These are phyloP conservation scores for Asobara japonica DNA, from an alignment of 1,140 invertebrate genomes.

Conservation along the genomic window DNA sequence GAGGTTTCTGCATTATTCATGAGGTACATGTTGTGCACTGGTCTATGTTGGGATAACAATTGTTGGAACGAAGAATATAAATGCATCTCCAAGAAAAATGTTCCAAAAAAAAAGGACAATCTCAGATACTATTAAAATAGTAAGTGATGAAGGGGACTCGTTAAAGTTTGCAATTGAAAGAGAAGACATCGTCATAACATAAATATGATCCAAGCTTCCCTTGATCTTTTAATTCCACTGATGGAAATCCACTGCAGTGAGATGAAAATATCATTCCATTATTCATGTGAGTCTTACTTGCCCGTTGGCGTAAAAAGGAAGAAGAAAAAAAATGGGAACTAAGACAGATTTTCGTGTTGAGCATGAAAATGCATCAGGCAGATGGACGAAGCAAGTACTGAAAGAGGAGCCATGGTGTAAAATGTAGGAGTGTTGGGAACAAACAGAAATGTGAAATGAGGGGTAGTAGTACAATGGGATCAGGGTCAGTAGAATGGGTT, in stretches of 20 bases:
- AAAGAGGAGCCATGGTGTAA: not conserved
- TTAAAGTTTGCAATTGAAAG: not conserved
- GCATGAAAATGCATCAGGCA: not conserved
- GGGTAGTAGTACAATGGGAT: not conserved
- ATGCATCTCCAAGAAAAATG: not conserved
- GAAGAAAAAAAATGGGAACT: no score
- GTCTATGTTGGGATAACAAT: not conserved
- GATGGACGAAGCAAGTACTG: not conserved
- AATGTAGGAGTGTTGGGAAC: not conserved
- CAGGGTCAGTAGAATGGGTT: not conserved
- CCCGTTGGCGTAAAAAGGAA: not conserved
- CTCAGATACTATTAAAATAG: not conserved
- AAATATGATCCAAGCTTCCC: no score
- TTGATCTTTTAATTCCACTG: not conserved
- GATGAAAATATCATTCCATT: slow-evolving; percentile 19
- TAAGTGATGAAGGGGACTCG: not conserved
- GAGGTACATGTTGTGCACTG: not conserved
- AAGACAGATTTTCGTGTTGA: slow-evolving; percentile 8
- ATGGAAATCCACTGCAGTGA: not conserved
- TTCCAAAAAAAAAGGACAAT: not conserved
- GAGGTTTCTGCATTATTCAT: not conserved
- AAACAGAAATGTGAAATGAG: not conserved
- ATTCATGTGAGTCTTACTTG: slow-evolving; percentile 11
- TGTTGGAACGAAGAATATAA: not conserved
- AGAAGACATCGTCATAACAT: no score